Evolutionary conservation across 2,797 vertebrate species (phyloP).

Genomic region (Falco peregrinus): DNA sequence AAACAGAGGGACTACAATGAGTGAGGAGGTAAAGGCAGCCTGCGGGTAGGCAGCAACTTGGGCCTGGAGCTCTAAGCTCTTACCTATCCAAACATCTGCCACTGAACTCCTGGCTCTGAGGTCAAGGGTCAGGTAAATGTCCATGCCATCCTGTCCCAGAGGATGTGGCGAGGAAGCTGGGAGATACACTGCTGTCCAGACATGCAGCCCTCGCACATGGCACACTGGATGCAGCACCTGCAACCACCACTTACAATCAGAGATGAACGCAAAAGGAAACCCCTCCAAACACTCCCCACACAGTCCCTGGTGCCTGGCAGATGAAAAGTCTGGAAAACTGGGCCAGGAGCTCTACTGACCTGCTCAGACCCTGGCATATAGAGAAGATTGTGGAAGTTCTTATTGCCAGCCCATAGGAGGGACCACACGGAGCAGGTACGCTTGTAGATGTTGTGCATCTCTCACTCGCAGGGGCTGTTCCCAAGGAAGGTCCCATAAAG

Average conservation of each 20-base stretch:
- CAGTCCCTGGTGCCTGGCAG: neutral
- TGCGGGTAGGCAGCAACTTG: neutral
- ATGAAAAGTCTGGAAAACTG: neutral
- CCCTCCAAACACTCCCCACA: neutral
- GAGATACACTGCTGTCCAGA: constrained; percentile 98
- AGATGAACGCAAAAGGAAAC: accelerated
- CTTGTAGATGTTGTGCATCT: constrained; percentile 92
- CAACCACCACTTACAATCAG: neutral
- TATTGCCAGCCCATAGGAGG: constrained; percentile 92
- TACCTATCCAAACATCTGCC: constrained; percentile 93
- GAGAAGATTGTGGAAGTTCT: constrained; percentile 98
- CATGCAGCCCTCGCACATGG: constrained; percentile 92
- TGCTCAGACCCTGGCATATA: constrained; percentile 93
- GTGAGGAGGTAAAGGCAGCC: neutral
- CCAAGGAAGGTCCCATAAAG: constrained; percentile 97
- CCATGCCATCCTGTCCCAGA: constrained; percentile 94
- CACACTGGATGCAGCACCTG: constrained; percentile 98
- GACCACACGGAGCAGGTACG: constrained; percentile 97
- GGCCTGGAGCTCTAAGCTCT: neutral
- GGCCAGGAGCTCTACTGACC: constrained; percentile 74
- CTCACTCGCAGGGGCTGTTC: constrained; percentile 93
- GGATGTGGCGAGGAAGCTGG: constrained; percentile 94
- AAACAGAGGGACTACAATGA: neutral
- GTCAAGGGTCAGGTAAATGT: constrained; percentile 87
- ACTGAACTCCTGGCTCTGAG: constrained; percentile 89